Evolutionary conservation across 2,888 invertebrate species (phyloP), one percentile per base, ranked within the genome.

Genomic region (Pyrrhia umbra): DNA sequence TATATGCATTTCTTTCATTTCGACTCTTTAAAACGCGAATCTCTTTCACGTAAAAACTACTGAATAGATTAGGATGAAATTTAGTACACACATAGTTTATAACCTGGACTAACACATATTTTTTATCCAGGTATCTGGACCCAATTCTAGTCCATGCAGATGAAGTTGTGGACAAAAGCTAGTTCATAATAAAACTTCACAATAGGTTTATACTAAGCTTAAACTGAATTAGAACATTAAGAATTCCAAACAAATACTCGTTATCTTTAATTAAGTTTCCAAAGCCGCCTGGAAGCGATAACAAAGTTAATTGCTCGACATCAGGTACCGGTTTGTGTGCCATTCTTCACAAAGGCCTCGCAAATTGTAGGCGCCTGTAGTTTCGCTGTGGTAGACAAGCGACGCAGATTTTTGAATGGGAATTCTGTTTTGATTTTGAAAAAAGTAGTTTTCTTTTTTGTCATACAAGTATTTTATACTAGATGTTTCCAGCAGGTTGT

Each of bases 211-310:
- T n/a, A 34, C 1, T 30, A 4, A 13, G n/a, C 13, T 4, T 0
- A 34, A 34, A 34, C n/a, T 5, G 34, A 34, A 34, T 34, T 34
- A 34, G n/a, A 34, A 34, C n/a, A 34, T 8, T 10, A 18, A 34
- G 0, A 16, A 8, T 0, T 10, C 5, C 3, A 15, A 46, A 3
- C 34, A 21, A 27, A 64, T n/a, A 15, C 25, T 42, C 6, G 13
- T 71, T 34, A 50, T 50, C 21, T 49, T 13, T 21, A 64, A 72
- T 64, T 49, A 43, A 47, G 1, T 64, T 42, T 13, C 3, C 16
- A 64, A 21, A 18, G 4, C 65, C 42, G 25, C 10, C 25, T 27
- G 20, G 27, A 16, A 15, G 8, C 27, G 47, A 18, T 65, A 64
- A 50, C 50, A 13, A 72, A 49, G 21, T 27, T 49, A 42, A 65